Evolutionary conservation across 2,113 vertebrate species (phyloP).

Genomic region (Patagioenas fasciata): DNA sequence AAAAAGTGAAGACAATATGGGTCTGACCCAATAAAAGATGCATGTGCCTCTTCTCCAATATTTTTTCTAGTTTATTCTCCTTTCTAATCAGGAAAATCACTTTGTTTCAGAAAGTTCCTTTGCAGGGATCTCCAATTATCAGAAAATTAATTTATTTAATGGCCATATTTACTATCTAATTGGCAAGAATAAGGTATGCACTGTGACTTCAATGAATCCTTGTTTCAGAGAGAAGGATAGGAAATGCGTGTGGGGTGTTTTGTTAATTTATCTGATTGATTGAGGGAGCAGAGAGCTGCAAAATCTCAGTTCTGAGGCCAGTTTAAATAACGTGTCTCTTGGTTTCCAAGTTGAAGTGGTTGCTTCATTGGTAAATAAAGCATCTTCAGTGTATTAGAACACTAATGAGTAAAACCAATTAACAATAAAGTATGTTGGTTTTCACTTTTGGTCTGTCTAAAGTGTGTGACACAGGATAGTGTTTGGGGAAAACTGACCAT

Average conservation of each 20-base stretch:
- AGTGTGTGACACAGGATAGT: background rate
- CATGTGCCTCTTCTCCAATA: background rate
- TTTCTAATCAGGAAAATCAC: background rate
- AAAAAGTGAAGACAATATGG: background rate
- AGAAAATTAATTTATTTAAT: slow-evolving; percentile 41
- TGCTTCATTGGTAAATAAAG: slow-evolving; percentile 48
- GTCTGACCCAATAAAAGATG: background rate
- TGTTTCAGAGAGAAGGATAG: background rate
- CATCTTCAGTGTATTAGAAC: slow-evolving; percentile 19
- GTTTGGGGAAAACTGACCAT: background rate
- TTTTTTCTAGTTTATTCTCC: background rate
- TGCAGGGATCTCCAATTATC: slow-evolving; percentile 23
- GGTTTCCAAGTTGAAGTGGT: slow-evolving; percentile 56
- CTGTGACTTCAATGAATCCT: background rate
- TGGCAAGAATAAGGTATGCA: background rate
- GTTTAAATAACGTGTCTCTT: slow-evolving; percentile 52
- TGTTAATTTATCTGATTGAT: background rate
- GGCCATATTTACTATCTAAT: background rate
- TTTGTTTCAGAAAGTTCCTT: background rate
- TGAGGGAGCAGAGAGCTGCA: background rate
- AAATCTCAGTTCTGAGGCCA: slow-evolving; percentile 25
- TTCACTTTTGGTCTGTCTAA: background rate
- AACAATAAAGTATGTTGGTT: background rate
- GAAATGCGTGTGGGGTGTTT: background rate
- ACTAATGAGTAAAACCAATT: background rate